A percentile compares a stretch with the other conserved stretches of the same genome.
phyloP scores from a whole-genome alignment of 2,888 invertebrate species.

The Lepidonotus clava region DNA sequence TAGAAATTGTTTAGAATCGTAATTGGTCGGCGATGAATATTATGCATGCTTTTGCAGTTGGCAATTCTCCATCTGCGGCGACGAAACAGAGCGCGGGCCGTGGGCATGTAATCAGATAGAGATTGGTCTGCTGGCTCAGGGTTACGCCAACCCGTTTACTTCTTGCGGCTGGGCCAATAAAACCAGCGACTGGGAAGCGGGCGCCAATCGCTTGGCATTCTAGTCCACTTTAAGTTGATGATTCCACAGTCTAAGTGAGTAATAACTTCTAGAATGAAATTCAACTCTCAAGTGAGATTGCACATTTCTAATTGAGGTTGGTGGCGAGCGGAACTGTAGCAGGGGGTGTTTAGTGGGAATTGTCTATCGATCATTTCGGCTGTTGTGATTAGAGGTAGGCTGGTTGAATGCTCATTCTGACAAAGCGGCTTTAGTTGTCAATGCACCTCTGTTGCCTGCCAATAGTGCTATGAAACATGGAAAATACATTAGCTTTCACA shows the following conservation, averaged over 20 bases:
- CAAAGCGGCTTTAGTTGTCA: not conserved
- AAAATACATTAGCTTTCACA: slow-evolving; percentile 31
- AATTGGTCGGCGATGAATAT: no score
- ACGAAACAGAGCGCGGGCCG: no score
- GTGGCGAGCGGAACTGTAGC: not conserved
- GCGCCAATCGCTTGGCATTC: not conserved
- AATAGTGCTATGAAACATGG: slow-evolving; percentile 22
- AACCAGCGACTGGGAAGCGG: no score
- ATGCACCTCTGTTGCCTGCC: not conserved
- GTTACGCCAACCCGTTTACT: no score
- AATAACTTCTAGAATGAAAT: slow-evolving; percentile 7
- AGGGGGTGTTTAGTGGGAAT: not conserved
- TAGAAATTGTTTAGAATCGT: no score
- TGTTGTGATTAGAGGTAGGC: slow-evolving; percentile 33
- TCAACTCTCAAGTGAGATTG: not conserved
- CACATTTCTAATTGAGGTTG: not conserved
- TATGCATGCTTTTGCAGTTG: no score
- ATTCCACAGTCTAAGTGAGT: not conserved
- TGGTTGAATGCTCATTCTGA: slow-evolving; percentile 29
- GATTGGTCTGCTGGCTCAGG: no score
- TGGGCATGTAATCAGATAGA: no score
- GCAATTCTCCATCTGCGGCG: no score
- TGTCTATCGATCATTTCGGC: not conserved
- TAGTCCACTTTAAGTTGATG: not conserved
- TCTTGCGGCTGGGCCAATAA: no score